Evolutionary conservation across 1,140 invertebrate species (phyloP), one percentile per base, ranked within the genome.

Genomic region (Drosophila biarmipes): DNA sequence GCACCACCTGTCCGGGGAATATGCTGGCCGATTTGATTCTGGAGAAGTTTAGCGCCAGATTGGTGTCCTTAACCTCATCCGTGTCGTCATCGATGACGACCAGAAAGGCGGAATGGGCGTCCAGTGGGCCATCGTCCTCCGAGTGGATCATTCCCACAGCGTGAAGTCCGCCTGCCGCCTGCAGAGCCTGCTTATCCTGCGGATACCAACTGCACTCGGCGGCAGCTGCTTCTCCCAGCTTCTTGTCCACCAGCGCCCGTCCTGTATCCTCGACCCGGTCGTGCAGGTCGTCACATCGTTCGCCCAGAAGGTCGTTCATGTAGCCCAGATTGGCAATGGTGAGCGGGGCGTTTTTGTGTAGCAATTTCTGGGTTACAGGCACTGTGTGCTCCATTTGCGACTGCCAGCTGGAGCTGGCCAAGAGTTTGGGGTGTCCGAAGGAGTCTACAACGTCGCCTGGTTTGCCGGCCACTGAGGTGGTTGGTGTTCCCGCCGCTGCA

Each of bases 1-100:
- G 95, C 10, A 97, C 94, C 19, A 97, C 94, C 94, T 98, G 97
- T 1, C 97, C 97, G 4, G 97, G 96, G 90, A 97, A 98, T 11
- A 98, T 89, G 0, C 96, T 95, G 80, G 95, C 97, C 42, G 95
- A 94, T 34, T 94, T 93, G 8, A 96, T 75, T 55, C 94, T 93
- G 27, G 92, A 93, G 5, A 96, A 92, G 86, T 96, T 95, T 10
- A 96, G 73, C 10, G 91, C 79, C 2, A 95, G 92, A 10, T 89
- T 90, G 79, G 92, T 78, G 48, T 78, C 78, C 5, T 71, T 90
- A 31, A 80, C 92, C 14, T 93, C 92, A 91, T 93, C 93, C 0
- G 94, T 94, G 3, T 82, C 92, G 14, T 93, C 92, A 91, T 93
- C 93, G 0, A 94, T 94, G 4, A 96, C 95, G 91, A 97, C 95